Base-by-base conservation (phyloP, 2,113 vertebrate genomes). In the Actinemys pallida region DNA sequence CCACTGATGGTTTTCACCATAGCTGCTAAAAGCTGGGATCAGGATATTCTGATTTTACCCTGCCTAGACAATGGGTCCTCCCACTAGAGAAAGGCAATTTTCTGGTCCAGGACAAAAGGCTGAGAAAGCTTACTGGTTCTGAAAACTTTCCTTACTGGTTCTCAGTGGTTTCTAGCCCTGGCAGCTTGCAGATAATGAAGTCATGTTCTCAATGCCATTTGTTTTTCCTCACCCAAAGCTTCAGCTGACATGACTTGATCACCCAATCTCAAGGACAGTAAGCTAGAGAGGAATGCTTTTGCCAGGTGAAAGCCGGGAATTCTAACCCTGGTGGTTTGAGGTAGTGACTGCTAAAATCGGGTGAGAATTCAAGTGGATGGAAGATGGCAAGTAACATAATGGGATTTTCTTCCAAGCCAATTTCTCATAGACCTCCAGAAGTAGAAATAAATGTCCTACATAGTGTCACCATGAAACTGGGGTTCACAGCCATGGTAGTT, bases 391-490 rank as follows among this genome's bases (percentile, higher is more conserved):
- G 6, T 65, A 75, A 54, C 20, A 53, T 29, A 90, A 2, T 0
- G 6, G n/a, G 72, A 79, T 6, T 57, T 59, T 7, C 53, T 56
- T 1, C 9, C 22, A 80, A 14, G 69, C 3, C 31, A 59, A 1
- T 8, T 92, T 78, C 75, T 87, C 22, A 59, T 35, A 89, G 78
- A 81, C 80, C 83, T 86, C 12, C 75, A 49, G 81, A 22, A 82
- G 16, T 17, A 90, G 56, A 84, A 31, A 75, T 19, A 75, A 39
- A n/a, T 16, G 69, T 75, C 10, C 9, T 75, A 42, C n/a, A 75
- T 24, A 87, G 25, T 14, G 54, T 10, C 24, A 24, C n/a, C 45
- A 25, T 5, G n/a, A n/a, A 59, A 8, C 35, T 56, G 47, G 11
- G 65, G n/a, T 72, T 72, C n/a, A 72, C n/a, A 39, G 16, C 8